A percentile compares a stretch with the other conserved stretches of the same genome.
phyloP scores from a whole-genome alignment of 2,888 invertebrate genomes.

The Trissolcus japonicus region DNA sequence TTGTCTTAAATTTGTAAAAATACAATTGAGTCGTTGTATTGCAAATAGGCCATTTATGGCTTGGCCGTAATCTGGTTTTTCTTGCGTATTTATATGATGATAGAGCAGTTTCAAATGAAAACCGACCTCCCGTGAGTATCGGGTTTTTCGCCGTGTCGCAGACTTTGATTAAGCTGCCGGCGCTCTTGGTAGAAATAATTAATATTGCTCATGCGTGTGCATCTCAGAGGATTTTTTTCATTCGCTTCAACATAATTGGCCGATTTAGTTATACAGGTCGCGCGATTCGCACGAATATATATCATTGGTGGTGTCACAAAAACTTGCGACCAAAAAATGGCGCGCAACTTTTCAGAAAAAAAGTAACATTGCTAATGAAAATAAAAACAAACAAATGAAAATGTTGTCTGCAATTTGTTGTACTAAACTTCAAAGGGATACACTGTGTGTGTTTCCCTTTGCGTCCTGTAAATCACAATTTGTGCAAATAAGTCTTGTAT shows the following conservation, averaged over 20 bases:
- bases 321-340: too few relatives aligned
- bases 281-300: too few relatives aligned
- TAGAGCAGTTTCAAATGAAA: conserved; percentile 70
- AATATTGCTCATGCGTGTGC: conserved; percentile 12
- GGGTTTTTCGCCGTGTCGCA: conserved; percentile 63
- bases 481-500: conserved; percentile 28
- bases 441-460: too few relatives aligned
- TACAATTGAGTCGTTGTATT: conserved; percentile 47
- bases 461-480: background rate
- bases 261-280: too few relatives aligned
- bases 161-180: conserved; percentile 44
- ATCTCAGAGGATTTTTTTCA: background rate
- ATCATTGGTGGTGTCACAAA: too few relatives aligned
- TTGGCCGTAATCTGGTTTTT: conserved; percentile 61
- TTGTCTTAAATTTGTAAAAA: too few relatives aligned
- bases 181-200: conserved; percentile 26
- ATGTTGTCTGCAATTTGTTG: too few relatives aligned
- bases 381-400: background rate
- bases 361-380: too few relatives aligned
- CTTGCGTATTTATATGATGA: conserved; percentile 63
- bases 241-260: too few relatives aligned
- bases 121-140: conserved; percentile 70
- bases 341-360: too few relatives aligned
- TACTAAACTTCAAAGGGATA: too few relatives aligned
- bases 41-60: conserved; percentile 68